A percentile compares a stretch with the other conserved stretches of the same genome.
Evolutionary conservation across 2,888 invertebrate species (phyloP).

Genomic region (Lamellibrachia columna): DNA sequence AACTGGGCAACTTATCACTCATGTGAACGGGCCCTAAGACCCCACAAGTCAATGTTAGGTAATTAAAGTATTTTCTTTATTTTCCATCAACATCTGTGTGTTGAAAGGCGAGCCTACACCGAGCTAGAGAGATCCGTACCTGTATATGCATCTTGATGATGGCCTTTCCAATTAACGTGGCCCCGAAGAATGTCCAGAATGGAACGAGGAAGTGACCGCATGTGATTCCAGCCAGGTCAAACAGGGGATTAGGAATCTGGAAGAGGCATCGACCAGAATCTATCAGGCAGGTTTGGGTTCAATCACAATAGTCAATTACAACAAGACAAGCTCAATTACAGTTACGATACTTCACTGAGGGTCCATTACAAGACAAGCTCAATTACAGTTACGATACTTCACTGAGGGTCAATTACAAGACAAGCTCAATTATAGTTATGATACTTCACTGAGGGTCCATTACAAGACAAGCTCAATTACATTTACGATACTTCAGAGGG

Average conservation of each 20-base stretch:
- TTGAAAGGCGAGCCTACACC: not conserved
- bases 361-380: not conserved
- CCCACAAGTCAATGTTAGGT: too few species aligned
- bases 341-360: too few species aligned
- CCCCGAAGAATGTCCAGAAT: slow-evolving; percentile 99
- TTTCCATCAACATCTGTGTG: too few species aligned
- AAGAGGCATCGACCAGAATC: slow-evolving; percentile 28
- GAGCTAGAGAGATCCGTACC: slow-evolving; percentile 48
- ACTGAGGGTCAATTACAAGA: not conserved
- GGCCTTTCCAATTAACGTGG: slow-evolving; percentile 96
- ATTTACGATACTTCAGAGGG: too few species aligned
- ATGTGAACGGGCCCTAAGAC: too few species aligned
- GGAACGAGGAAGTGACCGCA: slow-evolving; percentile 99
- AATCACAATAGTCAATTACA: not conserved
- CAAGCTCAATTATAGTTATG: not conserved
- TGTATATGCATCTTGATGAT: slow-evolving; percentile 98
- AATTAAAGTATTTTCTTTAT: too few species aligned
- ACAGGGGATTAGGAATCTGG: slow-evolving; percentile 97
- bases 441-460: not conserved
- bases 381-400: not conserved
- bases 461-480: not conserved
- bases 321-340: not conserved
- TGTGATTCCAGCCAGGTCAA: slow-evolving; percentile 97
- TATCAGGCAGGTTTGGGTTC: not conserved
- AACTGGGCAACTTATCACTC: too few species aligned